Percentiles rank a stretch among this genome's conserved stretches.
phyloP scores from a whole-genome alignment of 2,113 vertebrate genomes.

The Hemicordylus capensis region DNA sequence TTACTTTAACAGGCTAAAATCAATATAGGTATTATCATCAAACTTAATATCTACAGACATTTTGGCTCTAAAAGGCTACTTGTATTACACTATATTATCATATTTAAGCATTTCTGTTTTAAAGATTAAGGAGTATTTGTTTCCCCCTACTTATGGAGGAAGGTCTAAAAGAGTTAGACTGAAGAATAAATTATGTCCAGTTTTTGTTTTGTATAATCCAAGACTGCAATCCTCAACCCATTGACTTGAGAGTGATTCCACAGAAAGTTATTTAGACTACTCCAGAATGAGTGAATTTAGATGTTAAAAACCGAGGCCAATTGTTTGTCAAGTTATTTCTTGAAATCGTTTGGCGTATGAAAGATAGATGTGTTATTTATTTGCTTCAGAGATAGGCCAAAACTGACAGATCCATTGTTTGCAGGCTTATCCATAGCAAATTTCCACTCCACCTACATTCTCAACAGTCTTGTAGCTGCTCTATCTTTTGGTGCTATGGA shows the following conservation, averaged over 20 bases:
- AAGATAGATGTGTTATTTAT: background rate
- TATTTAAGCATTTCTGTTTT: constrained; percentile 61
- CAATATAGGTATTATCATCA: constrained; percentile 61
- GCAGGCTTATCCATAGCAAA: background rate
- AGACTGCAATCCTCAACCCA: background rate
- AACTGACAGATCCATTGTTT: background rate
- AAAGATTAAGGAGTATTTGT: constrained; percentile 56
- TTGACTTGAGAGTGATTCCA: background rate
- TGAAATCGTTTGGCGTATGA: background rate
- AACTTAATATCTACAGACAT: constrained; percentile 65
- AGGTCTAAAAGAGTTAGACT: constrained; percentile 31
- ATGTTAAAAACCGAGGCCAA: background rate
- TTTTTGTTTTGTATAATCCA: constrained; percentile 41
- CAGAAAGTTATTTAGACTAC: background rate
- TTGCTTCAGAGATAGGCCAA: background rate
- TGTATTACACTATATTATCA: constrained; percentile 54
- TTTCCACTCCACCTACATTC: background rate
- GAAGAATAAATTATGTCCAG: constrained; percentile 32
- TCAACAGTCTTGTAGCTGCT: too few species aligned
- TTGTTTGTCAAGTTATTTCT: background rate
- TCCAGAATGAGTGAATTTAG: background rate
- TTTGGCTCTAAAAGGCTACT: constrained; percentile 60
- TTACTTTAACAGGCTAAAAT: constrained; percentile 65
- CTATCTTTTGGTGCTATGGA: too few species aligned
- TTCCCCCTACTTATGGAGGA: constrained; percentile 59